Evolutionary conservation across 2,888 invertebrate genomes (phyloP).

Genomic region (Drosophila tanythrix): DNA sequence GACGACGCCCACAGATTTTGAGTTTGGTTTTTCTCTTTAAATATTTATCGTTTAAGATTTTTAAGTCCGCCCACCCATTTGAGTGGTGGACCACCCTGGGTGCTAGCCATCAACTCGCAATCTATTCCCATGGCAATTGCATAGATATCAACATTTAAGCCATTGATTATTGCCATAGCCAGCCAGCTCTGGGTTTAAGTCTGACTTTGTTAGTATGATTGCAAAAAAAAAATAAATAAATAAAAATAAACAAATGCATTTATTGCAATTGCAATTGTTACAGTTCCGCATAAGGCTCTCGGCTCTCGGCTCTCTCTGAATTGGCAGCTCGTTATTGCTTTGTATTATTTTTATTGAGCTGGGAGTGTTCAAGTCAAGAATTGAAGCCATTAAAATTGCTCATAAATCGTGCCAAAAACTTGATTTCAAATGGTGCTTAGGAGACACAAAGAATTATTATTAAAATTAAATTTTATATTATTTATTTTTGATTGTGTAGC

Average conservation of each 20-base stretch:
- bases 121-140: constrained; percentile 50
- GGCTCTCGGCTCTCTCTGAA: not conserved
- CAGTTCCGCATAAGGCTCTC: constrained; percentile 25
- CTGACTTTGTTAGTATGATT: constrained; percentile 54
- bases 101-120: constrained; percentile 30
- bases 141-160: constrained; percentile 36
- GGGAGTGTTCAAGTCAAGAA: not conserved
- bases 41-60: constrained; percentile 71
- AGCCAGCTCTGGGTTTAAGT: constrained; percentile 30
- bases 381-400: not conserved
- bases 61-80: constrained; percentile 28
- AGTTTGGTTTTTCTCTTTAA: constrained; percentile 53
- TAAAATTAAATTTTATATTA: not conserved
- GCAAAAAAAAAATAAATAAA: constrained; percentile 17
- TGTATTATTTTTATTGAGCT: not conserved
- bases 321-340: not conserved
- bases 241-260: constrained; percentile 5
- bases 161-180: constrained; percentile 63
- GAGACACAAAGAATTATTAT: not conserved
- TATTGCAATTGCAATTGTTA: constrained; percentile 36
- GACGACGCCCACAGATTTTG: constrained; percentile 43
- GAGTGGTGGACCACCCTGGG: constrained; percentile 44
- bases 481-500: not conserved
- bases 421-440: not conserved
- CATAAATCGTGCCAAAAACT: not conserved